Base-by-base conservation (phyloP, 2,888 invertebrate genomes). In the Xanthia togata region DNA sequence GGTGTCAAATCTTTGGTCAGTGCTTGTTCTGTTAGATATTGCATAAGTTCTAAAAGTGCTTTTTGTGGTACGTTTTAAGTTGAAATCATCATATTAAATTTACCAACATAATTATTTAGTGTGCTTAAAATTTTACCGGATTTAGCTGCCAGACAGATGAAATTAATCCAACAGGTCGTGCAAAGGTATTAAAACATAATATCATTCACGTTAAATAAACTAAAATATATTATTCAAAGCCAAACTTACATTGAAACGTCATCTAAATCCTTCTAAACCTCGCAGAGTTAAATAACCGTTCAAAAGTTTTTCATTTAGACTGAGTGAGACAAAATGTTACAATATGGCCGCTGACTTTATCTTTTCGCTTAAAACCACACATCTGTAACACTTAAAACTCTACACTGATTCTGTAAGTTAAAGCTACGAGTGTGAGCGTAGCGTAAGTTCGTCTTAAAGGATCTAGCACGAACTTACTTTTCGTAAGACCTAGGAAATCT, bases 311-410 rank as follows among this genome's bases (percentile, higher is more conserved):
- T 73, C 70, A 77, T 78, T 78, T 84, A 47, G 20, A 68, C 57
- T 72, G 59, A 72, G 71, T 62, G 57, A 67, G 70, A 70, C 84
- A 73, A 83, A 83, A 83, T 63, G 53, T 76, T 84, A 53, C 65
- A 72, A 84, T 76, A 81, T 81, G 70, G 53, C 83, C 79, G 50
- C 31, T 26, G 79, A 74, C 65, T 69, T 64, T 79, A 82, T 79
- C 75, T 64, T 63, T 79, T 70, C 47, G 80, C 67, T 83, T 67
- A 59, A 68, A 74, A 44, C 80, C 74, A 70, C 74, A 70, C 82
- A 83, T 82, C 35, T 83, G 84, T 80, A 67, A 75, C 70, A 79
- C 75, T 81, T 83, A 79, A 67, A 83, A 70, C 73, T 73, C 59
- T 55, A 64, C 78, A 73, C 79, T 78, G 81, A 73, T 79, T 81